A percentile compares a stretch with the other conserved stretches of the same genome.
phyloP scores from a whole-genome alignment of 2,888 invertebrate species.

The Leptopilina syphax region DNA sequence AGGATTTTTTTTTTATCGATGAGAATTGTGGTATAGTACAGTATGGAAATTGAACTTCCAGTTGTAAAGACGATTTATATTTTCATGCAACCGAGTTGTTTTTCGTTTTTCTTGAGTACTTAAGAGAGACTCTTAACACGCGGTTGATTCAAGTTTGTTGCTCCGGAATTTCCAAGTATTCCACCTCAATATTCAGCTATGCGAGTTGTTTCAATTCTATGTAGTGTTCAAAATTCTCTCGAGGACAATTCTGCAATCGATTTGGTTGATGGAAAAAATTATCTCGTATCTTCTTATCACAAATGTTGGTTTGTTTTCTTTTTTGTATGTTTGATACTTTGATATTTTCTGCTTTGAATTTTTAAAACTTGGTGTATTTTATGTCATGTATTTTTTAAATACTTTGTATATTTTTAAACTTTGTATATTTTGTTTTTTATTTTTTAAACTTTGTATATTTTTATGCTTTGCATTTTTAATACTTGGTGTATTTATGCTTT shows the following conservation, averaged over 20 bases:
- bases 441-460: background rate
- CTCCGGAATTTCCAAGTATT: background rate
- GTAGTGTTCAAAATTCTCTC: background rate
- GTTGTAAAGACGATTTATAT: constrained; percentile 37
- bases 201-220: constrained; percentile 3
- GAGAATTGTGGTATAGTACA: background rate
- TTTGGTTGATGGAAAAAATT: background rate
- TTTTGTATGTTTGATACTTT: too few species aligned
- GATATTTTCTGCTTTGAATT: too few species aligned
- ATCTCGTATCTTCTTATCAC: background rate
- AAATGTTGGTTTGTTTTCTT: too few species aligned
- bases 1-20: constrained; percentile 1
- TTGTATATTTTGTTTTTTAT: background rate
- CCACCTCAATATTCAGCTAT: constrained; percentile 24
- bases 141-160: constrained; percentile 22
- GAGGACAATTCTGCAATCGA: background rate
- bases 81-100: constrained; percentile 22
- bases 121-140: background rate
- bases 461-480: too few species aligned
- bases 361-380: too few species aligned
- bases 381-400: too few species aligned
- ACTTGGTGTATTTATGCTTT: too few species aligned
- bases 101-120: constrained; percentile 7
- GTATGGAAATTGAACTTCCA: constrained; percentile 31
- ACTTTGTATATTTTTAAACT: too few species aligned